Conservation (phyloP, 2,797 vertebrate species). For the Cossypha caffra region DNA sequence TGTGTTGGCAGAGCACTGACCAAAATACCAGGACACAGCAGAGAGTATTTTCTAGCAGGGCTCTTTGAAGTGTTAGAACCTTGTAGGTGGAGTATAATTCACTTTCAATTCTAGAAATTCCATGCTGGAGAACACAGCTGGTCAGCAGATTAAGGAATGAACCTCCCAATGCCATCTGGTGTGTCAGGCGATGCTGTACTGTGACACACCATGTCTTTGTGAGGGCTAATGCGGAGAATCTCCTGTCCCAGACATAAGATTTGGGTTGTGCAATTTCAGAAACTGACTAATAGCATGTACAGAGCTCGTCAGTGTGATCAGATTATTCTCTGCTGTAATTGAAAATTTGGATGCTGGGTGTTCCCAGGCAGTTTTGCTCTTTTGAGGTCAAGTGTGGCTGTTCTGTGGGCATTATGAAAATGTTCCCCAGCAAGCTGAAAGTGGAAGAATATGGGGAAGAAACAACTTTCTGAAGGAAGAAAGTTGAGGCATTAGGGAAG, state of each 20-base stretch:
- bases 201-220: neutral
- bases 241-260: neutral
- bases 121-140: neutral
- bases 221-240: neutral
- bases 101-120: neutral
- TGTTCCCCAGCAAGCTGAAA: neutral
- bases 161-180: neutral
- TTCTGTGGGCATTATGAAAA: neutral
- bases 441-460: neutral
- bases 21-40: neutral
- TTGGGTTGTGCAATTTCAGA: neutral
- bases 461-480: neutral
- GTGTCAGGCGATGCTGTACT: neutral
- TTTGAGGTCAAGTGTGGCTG: neutral
- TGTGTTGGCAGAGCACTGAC: neutral
- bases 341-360: neutral
- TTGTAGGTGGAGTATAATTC: neutral
- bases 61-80: neutral
- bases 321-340: neutral
- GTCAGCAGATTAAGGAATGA: conserved; percentile 9
- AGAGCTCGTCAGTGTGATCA: neutral
- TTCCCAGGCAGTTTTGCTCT: neutral
- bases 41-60: neutral
- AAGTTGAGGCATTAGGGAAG: neutral
- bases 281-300: neutral